Evolutionary conservation across 2,113 vertebrate species (phyloP).

Genomic region (Ibidorhyncha struthersii): DNA sequence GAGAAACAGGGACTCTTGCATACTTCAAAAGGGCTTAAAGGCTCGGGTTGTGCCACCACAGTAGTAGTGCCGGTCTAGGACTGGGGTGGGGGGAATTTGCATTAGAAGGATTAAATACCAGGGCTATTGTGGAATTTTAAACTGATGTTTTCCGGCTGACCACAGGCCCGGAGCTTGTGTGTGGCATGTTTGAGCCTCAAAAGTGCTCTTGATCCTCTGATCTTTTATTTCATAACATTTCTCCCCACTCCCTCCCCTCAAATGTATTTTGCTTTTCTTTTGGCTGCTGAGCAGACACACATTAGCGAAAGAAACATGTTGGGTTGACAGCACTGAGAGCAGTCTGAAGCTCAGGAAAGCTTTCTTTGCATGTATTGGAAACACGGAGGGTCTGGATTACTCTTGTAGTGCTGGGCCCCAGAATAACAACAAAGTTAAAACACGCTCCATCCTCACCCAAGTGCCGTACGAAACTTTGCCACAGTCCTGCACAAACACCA

Average conservation of each 20-base stretch:
- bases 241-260: neutral
- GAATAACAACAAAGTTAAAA: neutral
- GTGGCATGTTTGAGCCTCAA: slow-evolving; percentile 70
- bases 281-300: slow-evolving; percentile 4
- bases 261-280: slow-evolving; percentile 46
- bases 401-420: neutral
- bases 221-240: slow-evolving; percentile 70
- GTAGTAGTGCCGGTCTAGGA: slow-evolving; percentile 68
- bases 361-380: neutral
- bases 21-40: slow-evolving; percentile 77
- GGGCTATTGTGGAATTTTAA: slow-evolving; percentile 77
- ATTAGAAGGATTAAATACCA: slow-evolving; percentile 76
- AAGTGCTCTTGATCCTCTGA: slow-evolving; percentile 71
- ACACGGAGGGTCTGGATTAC: neutral
- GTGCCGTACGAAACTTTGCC: neutral
- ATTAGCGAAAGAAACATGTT: neutral
- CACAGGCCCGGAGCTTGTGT: slow-evolving; percentile 70
- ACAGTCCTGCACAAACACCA: neutral
- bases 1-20: slow-evolving; percentile 76
- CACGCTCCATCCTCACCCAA: neutral
- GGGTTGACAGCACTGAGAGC: neutral
- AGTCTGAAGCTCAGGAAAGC: neutral
- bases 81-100: slow-evolving; percentile 70
- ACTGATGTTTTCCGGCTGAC: slow-evolving; percentile 74
- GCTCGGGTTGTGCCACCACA: slow-evolving; percentile 69